Evolutionary conservation across 2,113 vertebrate genomes (phyloP).

Genomic region (Microtus richardsoni): DNA sequence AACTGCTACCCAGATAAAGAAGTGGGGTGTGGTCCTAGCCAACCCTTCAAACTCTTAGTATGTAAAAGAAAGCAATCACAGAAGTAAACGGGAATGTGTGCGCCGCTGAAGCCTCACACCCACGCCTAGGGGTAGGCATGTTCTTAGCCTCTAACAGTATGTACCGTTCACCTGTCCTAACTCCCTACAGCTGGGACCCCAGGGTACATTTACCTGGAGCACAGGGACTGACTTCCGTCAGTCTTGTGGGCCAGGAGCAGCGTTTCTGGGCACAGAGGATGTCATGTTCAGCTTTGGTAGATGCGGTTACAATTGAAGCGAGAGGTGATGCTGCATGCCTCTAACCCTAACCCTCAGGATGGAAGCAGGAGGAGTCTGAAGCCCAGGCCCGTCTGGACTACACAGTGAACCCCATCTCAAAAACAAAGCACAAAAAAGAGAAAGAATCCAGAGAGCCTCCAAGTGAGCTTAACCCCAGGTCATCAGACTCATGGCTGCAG

Average conservation of each 20-base stretch:
- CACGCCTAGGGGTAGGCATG: not conserved
- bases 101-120: fast-evolving
- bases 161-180: not conserved
- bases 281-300: not conserved
- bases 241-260: not conserved
- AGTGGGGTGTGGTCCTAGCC: no score
- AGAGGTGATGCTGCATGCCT: not conserved
- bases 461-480: not conserved
- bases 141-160: not conserved
- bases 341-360: not conserved
- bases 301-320: not conserved
- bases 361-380: not conserved
- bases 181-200: not conserved
- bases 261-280: not conserved
- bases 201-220: not conserved
- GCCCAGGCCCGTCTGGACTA: not conserved
- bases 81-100: not conserved
- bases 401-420: not conserved
- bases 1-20: not conserved
- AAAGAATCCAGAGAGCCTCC: not conserved
- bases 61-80: not conserved
- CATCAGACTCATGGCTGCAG: not conserved
- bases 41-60: not conserved
- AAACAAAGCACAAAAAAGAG: not conserved
- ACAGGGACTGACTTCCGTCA: no score